Base-by-base conservation (phyloP, 2,888 invertebrate species). In the Thalpophila matura region DNA sequence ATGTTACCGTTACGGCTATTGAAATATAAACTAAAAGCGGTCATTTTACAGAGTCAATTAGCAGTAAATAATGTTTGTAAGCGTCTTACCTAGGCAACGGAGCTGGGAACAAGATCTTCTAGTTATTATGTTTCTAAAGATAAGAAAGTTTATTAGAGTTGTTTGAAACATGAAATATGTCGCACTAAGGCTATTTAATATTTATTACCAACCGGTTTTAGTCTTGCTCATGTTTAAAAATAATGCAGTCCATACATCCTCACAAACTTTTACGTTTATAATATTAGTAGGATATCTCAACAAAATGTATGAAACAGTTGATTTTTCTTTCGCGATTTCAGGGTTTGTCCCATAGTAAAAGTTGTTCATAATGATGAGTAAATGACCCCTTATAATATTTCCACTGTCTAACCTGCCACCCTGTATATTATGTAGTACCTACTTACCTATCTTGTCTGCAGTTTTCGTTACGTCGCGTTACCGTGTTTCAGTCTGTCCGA, bases 1-100 rank as follows among this genome's bases (percentile, higher is more conserved):
- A 47, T 40, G 26, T 46, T 59, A 67, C 78, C 74, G 79, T 81
- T 78, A 77, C 18, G 7, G 62, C 73, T 68, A 73, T 71, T 70
- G 71, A 73, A 81, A 77, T 73, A 58, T 64, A 59, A 68, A 74
- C 76, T 72, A 71, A 57, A 54, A 51, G 40, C 57, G 67, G 66
- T 49, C 63, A 62, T 69, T 68, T 73, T 66, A 63, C 66, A 59
- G 55, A 71, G 61, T 61, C 77, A 75, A 81, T 81, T 79, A 77
- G 79, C 79, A 81, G 77, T 81, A 80, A 81, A 81, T 80, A 74
- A 74, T 56, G 65, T 64, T 58, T 35, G 64, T 49, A 47, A 61
- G 51, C 58, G 55, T 26, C 69, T 54, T 40, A 47, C 45, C 55
- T 66, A 65, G 42, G 65, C 59, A 59, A 24, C 57, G 26, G 64